Evolutionary conservation across 2,113 vertebrate species (phyloP).

Genomic region (Trichomycterus rosablanca): DNA sequence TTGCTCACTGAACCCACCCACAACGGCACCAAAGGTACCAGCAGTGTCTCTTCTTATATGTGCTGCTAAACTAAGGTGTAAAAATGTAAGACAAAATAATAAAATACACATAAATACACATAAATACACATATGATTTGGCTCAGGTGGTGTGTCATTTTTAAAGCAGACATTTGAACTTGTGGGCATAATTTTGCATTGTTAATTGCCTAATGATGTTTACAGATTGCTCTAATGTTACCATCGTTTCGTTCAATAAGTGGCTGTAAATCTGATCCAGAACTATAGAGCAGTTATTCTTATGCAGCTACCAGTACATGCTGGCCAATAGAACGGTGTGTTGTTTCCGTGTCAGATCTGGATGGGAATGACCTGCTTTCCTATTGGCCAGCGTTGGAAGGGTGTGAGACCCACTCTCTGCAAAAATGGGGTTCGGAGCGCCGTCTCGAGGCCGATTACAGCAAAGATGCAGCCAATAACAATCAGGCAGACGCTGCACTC

Average conservation of each 20-base stretch:
- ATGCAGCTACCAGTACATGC: background rate
- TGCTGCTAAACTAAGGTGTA: no score
- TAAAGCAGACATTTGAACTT: no score
- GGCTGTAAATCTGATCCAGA: no score
- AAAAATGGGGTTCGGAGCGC: slow-evolving; percentile 96
- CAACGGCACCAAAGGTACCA: slow-evolving; percentile 82
- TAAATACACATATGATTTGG: no score
- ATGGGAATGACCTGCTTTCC: slow-evolving; percentile 93
- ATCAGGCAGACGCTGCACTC: slow-evolving; percentile 82
- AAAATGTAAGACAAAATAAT: no score
- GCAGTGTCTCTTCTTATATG: background rate
- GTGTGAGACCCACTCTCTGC: slow-evolving; percentile 81
- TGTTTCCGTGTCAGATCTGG: slow-evolving; percentile 75
- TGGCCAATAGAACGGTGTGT: slow-evolving; percentile 33
- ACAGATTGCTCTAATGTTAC: no score
- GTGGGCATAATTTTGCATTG: no score
- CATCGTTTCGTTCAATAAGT: no score
- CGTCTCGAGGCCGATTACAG: slow-evolving; percentile 86
- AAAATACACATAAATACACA: background rate
- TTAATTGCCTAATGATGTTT: no score
- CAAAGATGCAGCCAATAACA: slow-evolving; percentile 93
- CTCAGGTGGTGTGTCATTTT: no score
- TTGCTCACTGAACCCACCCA: slow-evolving; percentile 84
- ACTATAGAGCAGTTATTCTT: no score
- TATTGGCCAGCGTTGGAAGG: slow-evolving; percentile 94